Conservation (phyloP, 2,113 vertebrate genomes). For the Aviceda subcristata region DNA sequence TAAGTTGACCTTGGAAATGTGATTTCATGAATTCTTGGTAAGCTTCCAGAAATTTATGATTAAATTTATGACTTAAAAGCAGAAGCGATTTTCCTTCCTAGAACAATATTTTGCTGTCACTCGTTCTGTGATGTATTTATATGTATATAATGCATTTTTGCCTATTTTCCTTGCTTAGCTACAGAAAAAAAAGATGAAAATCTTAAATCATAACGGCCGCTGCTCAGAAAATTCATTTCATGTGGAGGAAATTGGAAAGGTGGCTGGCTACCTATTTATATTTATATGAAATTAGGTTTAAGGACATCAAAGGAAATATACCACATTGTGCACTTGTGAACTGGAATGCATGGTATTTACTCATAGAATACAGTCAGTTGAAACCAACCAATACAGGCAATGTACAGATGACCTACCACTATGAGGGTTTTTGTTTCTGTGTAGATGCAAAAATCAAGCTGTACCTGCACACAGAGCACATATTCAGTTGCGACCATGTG, state of each 20-base stretch:
- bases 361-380: background rate
- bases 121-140: constrained; percentile 21
- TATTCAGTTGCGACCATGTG: constrained; percentile 84
- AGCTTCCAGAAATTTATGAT: constrained; percentile 30
- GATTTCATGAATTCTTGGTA: constrained; percentile 48
- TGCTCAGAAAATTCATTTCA: constrained; percentile 60
- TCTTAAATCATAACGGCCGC: background rate
- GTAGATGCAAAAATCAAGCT: background rate
- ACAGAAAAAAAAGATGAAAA: constrained; percentile 10
- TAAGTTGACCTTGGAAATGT: constrained; percentile 36
- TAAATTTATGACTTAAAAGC: constrained; percentile 58
- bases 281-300: constrained; percentile 52
- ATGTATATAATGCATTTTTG: constrained; percentile 26
- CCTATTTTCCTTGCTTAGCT: constrained; percentile 32
- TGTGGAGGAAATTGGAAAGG: constrained; percentile 11
- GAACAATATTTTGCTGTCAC: constrained; percentile 43
- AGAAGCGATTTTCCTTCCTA: constrained; percentile 34
- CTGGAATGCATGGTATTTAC: constrained; percentile 1
- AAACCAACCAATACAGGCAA: background rate
- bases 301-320: constrained; percentile 6
- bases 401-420: background rate
- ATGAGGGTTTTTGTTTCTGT: background rate
- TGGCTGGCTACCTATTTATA: constrained; percentile 34
- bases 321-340: background rate
- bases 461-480: constrained; percentile 88